Base-by-base conservation (phyloP, 1,140 invertebrate species). In the Phocides pigmalion region DNA sequence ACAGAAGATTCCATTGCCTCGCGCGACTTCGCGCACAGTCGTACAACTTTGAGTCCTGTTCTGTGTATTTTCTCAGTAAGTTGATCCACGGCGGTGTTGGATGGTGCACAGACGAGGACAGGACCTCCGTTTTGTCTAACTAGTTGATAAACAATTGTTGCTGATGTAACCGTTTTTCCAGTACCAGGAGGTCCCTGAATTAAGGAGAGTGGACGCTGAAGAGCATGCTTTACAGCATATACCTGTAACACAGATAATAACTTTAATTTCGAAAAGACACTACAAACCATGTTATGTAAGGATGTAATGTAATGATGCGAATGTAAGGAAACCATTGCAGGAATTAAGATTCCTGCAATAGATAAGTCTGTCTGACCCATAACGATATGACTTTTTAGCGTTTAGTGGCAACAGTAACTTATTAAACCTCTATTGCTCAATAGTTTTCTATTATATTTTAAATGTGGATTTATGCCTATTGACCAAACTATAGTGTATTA, bases 71-170 rank as follows among this genome's bases (percentile, higher is more conserved):
- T 99, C 89, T 99, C 98, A 0, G 99, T 99, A 1, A 99, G 92
- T 81, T 99, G 99, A 91, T 99, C 99, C 0, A 99, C 99, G 41
- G 99, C 99, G 6, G 99, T 99, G 82, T 99, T 99, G 14, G 98
- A 99, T 0, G 99, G 99, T 1, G 99, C 99, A 91, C 99, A 99
- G 0, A 99, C 99, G 0, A 99, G 90, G 0, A 99, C 98, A 0
- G 98, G 98, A 1, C 98, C 98, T 4, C 96, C 96, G 70, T 95
- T 97, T 81, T 99, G 97, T 85, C 98, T 97, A 0, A 98, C 98
- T 25, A 99, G 92, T 87, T 99, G 99, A 84, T 99, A 99, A 0
- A 99, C 99, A 76, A 99, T 98, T 0, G 99, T 99, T 0, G 99
- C 99, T 4, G 99, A 99, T 1, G 99, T 99, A 0, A 99, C 99